Base-by-base conservation (phyloP, 1,140 invertebrate genomes). In the Cydia splendana region DNA sequence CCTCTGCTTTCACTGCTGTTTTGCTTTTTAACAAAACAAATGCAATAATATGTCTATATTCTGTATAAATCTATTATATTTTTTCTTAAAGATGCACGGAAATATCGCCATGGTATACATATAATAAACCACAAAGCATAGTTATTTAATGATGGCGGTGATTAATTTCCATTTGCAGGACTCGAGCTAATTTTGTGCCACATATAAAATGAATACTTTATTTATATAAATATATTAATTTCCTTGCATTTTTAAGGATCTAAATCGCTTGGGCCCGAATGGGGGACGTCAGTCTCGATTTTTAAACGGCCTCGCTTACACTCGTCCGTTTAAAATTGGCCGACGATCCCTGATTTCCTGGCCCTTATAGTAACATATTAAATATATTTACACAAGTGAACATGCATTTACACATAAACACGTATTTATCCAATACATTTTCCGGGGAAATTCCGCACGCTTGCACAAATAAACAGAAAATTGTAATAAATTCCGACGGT, bases 1-100 rank as follows among this genome's bases (percentile, higher is more conserved):
- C 28, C 30, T 48, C 45, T 48, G 45, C 24, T 69, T 69, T 69
- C 13, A 69, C 65, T 69, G 65, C 65, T 71, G 45, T 24, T 71
- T 18, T 38, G 30, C n/a, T 38, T 71, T 38, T 42, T 38, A 62
- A 62, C 57, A 62, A 9, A 24, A 18, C 53, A 24, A 62, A 10
- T 53, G 57, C 57, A 62, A 24, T 62, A 62, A 62, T n/a, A 62
- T 62, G 1, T 18, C 0, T 53, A 4, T 30, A 30, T 30, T 30
- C 30, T 30, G 18, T 57, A 57, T 18, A 20, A n/a, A n/a, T n/a
- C n/a, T 57, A 51, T 57, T 9, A 20, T 57, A 51, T 57, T 18
- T 9, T 20, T 57, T 18, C 53, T 57, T 57, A 18, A 57, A 57
- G 0, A 57, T 57, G 53, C 3, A 18, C 1, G 53, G 53, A 20